Evolutionary conservation across 2,888 invertebrate species (phyloP), one percentile per base, ranked within the genome.

Genomic region (Polyploca ridens): DNA sequence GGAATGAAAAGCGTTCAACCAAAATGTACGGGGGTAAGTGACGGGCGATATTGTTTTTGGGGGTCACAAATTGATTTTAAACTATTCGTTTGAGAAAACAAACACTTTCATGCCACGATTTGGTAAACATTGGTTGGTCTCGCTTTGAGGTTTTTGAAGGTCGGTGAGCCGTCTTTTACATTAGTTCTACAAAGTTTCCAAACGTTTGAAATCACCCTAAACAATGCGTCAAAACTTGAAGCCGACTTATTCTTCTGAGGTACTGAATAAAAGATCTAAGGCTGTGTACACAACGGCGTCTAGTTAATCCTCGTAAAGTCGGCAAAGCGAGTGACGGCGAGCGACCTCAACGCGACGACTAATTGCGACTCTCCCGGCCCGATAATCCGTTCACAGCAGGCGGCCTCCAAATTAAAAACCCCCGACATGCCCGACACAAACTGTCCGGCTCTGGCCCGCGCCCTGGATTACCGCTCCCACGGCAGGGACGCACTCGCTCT

Each of bases 371-470:
- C 86, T 77, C 81, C 85, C 84, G 80, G 81, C 78, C 83, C 82
- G 88, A 87, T 93, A 94, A 94, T 93, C 93, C 92, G 83, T 85
- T 87, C 92, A 82, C 93, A 90, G 92, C 91, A 86, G 93, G 93
- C 86, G 92, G 90, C 86, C 83, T 83, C 82, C 86, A 91, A 93
- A 93, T 93, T 92, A 93, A 94, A 93, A 93, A 90, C 84, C 90
- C 89, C 90, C 84, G 82, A 83, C 84, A 74, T 54, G 54, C 54
- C 54, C 19, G n/a, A 54, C 54, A 54, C 54, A 78, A 85, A 87
- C 82, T 85, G 89, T 87, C 88, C 88, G 84, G 86, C 81, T 75
- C 79, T 72, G 78, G 74, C 75, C 78, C 72, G 78, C 73, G 76
- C 76, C 81, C 77, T 79, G 86, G 90, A 91, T 91, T 91, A 90